Base-by-base conservation (phyloP, 2,888 invertebrate genomes). In the Mythimna lalbum region DNA sequence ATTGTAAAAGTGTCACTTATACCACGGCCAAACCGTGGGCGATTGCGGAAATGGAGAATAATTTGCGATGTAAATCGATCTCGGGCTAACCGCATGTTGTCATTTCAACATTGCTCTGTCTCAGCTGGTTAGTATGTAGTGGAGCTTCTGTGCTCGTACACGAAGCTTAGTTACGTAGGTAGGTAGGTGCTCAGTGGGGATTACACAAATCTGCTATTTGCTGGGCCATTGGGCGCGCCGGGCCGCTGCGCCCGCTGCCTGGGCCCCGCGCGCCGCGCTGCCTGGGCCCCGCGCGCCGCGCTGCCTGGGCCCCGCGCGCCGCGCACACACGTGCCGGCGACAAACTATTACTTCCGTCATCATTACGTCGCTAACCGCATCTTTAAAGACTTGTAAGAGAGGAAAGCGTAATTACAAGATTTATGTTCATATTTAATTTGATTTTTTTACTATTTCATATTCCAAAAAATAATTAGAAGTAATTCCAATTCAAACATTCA, bases 181-280 rank as follows among this genome's bases (percentile, higher is more conserved):
- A 56, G 50, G 36, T 36, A 55, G 36, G 64, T 65, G 64, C 55
- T 66, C 76, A 66, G 63, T 53, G 79, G 62, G 70, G 81, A 80
- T 79, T 79, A 80, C 77, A 79, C 81, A 76, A 76, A 80, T 76
- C 81, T 69, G 77, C 79, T 76, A 81, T 80, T 80, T 69, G 56
- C 72, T 63, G 69, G 59, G 59, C 68, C 76, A 76, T 66, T 53
- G 71, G 27, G 69, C 77, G 50, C 74, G n/a, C n/a, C n/a, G n/a
- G n/a, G n/a, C n/a, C n/a, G n/a, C n/a, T n/a, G n/a, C n/a, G n/a
- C n/a, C n/a, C n/a, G n/a, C n/a, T n/a, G n/a, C n/a, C n/a, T n/a
- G n/a, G n/a, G n/a, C n/a, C n/a, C n/a, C n/a, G n/a, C n/a, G n/a
- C n/a, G n/a, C n/a, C n/a, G 12, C n/a, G n/a, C n/a, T n/a, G n/a